A percentile compares a stretch with the other conserved stretches of the same genome.
Conservation (phyloP, 2,113 vertebrate species). For the Brachyhypopomus gauderio region DNA sequence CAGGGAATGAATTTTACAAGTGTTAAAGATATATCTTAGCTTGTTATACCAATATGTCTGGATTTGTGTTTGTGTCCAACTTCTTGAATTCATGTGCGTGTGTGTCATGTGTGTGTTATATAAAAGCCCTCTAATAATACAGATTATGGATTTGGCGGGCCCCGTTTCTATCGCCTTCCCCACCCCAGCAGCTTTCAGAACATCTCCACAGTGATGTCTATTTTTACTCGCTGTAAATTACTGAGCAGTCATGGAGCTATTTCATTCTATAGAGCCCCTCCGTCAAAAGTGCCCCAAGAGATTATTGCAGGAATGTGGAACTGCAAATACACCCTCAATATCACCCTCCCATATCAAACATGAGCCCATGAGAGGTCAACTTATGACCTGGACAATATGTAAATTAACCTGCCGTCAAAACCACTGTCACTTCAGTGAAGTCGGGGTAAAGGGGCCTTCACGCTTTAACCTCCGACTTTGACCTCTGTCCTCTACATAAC, state of each 20-base stretch:
- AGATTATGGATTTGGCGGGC: conserved; percentile 47
- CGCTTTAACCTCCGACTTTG: no score
- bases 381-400: no score
- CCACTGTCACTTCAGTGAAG: no score
- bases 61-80: no score
- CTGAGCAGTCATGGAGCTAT: not conserved
- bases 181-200: conserved; percentile 52
- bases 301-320: not conserved
- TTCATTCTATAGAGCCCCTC: not conserved
- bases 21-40: no score
- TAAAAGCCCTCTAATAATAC: conserved; percentile 62
- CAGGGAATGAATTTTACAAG: no score
- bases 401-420: no score
- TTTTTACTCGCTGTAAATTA: conserved; percentile 32
- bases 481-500: no score
- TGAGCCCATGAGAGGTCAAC: not conserved
- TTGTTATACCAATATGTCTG: no score
- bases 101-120: conserved; percentile 40
- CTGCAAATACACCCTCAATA: not conserved
- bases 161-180: conserved; percentile 49
- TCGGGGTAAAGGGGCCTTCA: no score
- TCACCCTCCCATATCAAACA: not conserved
- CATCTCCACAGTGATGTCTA: conserved; percentile 23
- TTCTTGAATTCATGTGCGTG: conserved; percentile 23
- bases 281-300: not conserved